Conservation (phyloP, 2,888 invertebrate species). For the Sinopyrophorus schimmeli region DNA sequence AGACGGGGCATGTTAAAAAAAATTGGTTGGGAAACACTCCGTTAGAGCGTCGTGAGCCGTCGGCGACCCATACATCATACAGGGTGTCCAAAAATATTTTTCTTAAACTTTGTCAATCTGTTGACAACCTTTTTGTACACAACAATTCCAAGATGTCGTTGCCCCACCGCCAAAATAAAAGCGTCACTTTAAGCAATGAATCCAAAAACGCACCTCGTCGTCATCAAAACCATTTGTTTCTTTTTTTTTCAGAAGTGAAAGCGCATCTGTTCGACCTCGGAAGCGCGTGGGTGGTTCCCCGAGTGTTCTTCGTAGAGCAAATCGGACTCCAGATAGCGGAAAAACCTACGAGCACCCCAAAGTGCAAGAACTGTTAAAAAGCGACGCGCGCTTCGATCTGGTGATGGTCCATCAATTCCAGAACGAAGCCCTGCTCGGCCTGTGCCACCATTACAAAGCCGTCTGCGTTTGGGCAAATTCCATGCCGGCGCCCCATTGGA, state of each 20-base stretch:
- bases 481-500: constrained; percentile 49
- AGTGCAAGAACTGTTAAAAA: constrained; percentile 34
- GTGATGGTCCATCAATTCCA: constrained; percentile 53
- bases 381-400: constrained; percentile 44
- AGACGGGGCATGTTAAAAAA: no score
- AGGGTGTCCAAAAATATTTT: no score
- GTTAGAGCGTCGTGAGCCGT: no score
- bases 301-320: neutral
- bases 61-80: no score
- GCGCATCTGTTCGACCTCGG: constrained; percentile 1
- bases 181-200: no score
- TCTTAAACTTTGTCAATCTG: no score
- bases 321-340: constrained; percentile 11
- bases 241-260: constrained; percentile 5
- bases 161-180: no score
- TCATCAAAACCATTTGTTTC: no score
- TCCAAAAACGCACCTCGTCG: no score
- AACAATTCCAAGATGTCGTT: no score
- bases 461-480: constrained; percentile 47
- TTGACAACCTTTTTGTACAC: no score
- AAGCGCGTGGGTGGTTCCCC: neutral
- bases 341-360: constrained; percentile 21
- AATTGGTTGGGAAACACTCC: no score
- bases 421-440: constrained; percentile 53
- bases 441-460: constrained; percentile 43